Evolutionary conservation across 2,797 vertebrate species (phyloP).

Genomic region (Pseudochirops corinnae): DNA sequence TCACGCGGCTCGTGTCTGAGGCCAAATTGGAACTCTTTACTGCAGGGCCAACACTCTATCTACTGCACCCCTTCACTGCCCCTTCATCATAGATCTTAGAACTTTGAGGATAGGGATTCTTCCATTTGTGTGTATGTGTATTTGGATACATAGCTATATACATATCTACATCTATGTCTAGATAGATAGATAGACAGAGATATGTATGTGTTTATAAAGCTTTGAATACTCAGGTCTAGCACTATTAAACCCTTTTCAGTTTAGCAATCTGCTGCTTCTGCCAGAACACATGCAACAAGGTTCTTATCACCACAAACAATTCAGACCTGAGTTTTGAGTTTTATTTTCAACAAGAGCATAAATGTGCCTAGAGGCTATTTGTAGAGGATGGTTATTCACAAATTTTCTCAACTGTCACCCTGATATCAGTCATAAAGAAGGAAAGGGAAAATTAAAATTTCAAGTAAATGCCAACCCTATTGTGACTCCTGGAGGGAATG

Average conservation of each 20-base stretch:
- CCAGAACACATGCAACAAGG: neutral
- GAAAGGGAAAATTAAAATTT: neutral
- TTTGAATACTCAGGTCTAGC: neutral
- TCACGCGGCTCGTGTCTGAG: neutral
- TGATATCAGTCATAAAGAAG: neutral
- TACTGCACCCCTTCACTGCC: neutral
- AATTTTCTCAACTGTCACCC: neutral
- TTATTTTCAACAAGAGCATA: neutral
- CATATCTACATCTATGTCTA: too few species aligned
- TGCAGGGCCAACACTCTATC: neutral
- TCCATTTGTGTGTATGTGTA: neutral
- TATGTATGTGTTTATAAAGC: neutral
- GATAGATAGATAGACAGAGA: neutral
- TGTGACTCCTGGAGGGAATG: neutral
- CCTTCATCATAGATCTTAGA: neutral
- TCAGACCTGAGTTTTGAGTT: neutral
- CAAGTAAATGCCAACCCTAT: neutral
- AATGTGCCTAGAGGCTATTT: neutral
- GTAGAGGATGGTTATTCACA: neutral
- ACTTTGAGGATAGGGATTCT: neutral
- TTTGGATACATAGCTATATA: too few species aligned
- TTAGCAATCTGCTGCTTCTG: neutral
- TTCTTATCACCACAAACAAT: too few species aligned
- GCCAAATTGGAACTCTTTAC: neutral
- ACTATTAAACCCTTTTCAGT: neutral